Percentiles rank a stretch among this genome's conserved stretches.
Evolutionary conservation across 2,113 vertebrate genomes (phyloP).

Genomic region (Hippocampus zosterae): DNA sequence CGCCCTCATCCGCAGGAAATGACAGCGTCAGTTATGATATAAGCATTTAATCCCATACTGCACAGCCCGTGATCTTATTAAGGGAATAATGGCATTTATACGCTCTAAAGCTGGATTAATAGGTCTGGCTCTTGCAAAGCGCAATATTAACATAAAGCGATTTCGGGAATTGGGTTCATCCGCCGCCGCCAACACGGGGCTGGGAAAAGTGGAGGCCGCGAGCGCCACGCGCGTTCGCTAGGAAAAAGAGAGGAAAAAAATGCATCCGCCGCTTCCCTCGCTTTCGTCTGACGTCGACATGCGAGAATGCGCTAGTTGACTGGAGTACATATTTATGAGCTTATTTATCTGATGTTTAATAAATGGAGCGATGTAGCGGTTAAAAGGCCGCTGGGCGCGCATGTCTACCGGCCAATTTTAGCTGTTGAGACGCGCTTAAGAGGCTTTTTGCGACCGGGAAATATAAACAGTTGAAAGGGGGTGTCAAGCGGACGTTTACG

Average conservation of each 20-base stretch:
- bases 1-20: slow-evolving; percentile 68
- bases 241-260: slow-evolving; percentile 26
- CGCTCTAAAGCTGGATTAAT: slow-evolving; percentile 79
- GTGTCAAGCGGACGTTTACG: neutral
- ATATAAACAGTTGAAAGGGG: neutral
- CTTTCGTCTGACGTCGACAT: slow-evolving; percentile 29
- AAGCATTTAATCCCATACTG: slow-evolving; percentile 79
- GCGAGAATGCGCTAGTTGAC: slow-evolving; percentile 18
- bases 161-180: slow-evolving; percentile 68
- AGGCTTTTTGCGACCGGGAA: neutral
- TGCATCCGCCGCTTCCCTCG: slow-evolving; percentile 7
- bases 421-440: neutral
- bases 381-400: slow-evolving; percentile 5
- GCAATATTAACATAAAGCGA: slow-evolving; percentile 80
- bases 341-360: slow-evolving; percentile 40
- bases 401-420: neutral
- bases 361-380: slow-evolving; percentile 17
- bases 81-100: slow-evolving; percentile 78
- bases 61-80: slow-evolving; percentile 80
- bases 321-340: slow-evolving; percentile 39
- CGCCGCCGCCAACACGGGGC: slow-evolving; percentile 63
- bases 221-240: slow-evolving; percentile 22
- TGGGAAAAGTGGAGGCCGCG: slow-evolving; percentile 41
- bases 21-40: slow-evolving; percentile 76
- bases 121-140: slow-evolving; percentile 69